Evolutionary conservation across 2,113 vertebrate species (phyloP), one percentile per base, ranked within the genome.

Genomic region (Petaurus breviceps): DNA sequence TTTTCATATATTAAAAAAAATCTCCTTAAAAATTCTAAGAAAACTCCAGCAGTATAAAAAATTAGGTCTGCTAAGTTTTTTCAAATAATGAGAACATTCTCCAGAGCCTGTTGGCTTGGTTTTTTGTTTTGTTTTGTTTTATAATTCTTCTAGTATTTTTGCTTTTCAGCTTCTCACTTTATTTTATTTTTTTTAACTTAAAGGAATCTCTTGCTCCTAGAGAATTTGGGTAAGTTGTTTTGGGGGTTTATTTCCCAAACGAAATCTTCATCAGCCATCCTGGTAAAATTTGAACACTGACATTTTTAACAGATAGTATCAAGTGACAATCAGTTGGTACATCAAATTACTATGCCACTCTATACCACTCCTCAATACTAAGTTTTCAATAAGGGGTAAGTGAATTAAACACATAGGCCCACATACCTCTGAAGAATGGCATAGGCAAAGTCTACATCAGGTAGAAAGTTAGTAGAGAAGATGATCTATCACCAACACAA

Each of bases 11-110:
- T 95, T n/a, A 5, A 51, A 98, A 50, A 50, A 92, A 47, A 37
- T 89, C 95, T 94, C n/a, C 95, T 95, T 84, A 89, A 89, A 89
- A 57, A 93, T 91, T 51, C 90, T 23, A 95, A 96, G 92, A 91
- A 95, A 92, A 96, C 92, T 46, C 96, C 50, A 92, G 91, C 49
- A 90, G 91, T n/a, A n/a, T n/a, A 77, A 77, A 68, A 77, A 77
- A 19, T 68, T 16, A 77, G 37, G 37, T 77, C 37, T n/a, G 31
- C 37, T 77, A 14, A 1, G 24, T 1, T 77, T 55, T 61, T 77
- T 77, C 2, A 22, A 77, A 77, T n/a, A n/a, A 77, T 77, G 16
- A 77, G 37, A 22, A 77, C 5, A 77, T n/a, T n/a, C 37, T 31
- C 68, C 31, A 77, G 37, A n/a, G 37, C 37, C 68, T 1, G 8